Conservation (phyloP, 2,113 vertebrate species). For the Lontra canadensis region DNA sequence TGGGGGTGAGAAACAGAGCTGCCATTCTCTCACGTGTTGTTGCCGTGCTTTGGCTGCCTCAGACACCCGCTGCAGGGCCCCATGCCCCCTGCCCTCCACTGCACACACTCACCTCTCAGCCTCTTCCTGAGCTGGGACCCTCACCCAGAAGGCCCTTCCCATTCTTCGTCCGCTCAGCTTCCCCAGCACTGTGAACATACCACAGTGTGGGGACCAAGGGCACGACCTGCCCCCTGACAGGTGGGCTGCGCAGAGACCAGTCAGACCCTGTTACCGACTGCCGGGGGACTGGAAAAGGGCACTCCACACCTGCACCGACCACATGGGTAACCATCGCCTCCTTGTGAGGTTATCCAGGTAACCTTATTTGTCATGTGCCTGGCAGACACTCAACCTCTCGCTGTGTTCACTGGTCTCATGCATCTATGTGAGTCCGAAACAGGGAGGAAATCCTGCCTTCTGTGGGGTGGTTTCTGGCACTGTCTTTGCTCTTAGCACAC, state of each 20-base stretch:
- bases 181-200: not conserved
- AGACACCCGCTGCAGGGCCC: not conserved
- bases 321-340: too few relatives aligned
- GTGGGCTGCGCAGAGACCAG: not conserved
- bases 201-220: not conserved
- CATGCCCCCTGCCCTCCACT: not conserved
- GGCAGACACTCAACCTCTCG: fast-evolving
- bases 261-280: not conserved
- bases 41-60: not conserved
- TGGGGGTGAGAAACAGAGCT: not conserved
- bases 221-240: too few relatives aligned
- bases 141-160: not conserved
- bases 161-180: not conserved
- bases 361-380: fast-evolving
- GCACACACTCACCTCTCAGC: not conserved
- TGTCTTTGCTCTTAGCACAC: not conserved
- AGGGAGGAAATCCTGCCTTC: not conserved
- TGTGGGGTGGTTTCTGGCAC: not conserved
- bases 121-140: not conserved
- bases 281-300: not conserved
- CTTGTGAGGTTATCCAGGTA: not conserved
- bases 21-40: fast-evolving
- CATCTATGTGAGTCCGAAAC: not conserved
- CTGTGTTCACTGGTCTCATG: too few relatives aligned
- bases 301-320: not conserved